Evolutionary conservation across 2,888 invertebrate species (phyloP).

Genomic region (Epinotia brunnichana): DNA sequence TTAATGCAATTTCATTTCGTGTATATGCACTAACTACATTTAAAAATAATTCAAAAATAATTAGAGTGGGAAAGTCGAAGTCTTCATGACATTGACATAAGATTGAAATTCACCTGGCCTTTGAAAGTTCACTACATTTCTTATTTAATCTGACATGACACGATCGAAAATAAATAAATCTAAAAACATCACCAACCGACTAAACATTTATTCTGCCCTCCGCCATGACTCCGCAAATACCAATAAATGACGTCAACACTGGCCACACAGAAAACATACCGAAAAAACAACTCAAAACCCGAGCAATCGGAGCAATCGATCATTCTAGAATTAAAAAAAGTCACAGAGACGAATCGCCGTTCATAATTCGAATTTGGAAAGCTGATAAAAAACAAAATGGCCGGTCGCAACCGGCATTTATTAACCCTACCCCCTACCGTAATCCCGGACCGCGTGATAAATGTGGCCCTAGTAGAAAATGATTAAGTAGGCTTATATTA

Average conservation of each 20-base stretch:
- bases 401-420: constrained; percentile 70
- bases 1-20: too few species aligned
- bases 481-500: constrained; percentile 2
- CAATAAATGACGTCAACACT: constrained; percentile 38
- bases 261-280: constrained; percentile 50
- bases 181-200: not conserved
- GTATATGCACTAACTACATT: too few species aligned
- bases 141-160: not conserved
- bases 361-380: constrained; percentile 76
- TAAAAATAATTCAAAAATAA: too few species aligned
- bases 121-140: too few species aligned
- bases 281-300: constrained; percentile 44
- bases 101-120: too few species aligned
- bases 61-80: too few species aligned
- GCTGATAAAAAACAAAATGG: constrained; percentile 76
- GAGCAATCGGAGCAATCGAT: constrained; percentile 53
- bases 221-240: constrained; percentile 46
- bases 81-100: too few species aligned
- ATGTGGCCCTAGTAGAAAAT: constrained; percentile 47
- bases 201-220: not conserved
- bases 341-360: constrained; percentile 67
- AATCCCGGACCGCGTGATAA: constrained; percentile 72
- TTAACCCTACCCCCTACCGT: constrained; percentile 76
- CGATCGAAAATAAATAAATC: not conserved
- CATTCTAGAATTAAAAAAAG: constrained; percentile 56